phyloP scores from a whole-genome alignment of 1,140 invertebrate genomes.

The Sycophaga agraensis region DNA sequence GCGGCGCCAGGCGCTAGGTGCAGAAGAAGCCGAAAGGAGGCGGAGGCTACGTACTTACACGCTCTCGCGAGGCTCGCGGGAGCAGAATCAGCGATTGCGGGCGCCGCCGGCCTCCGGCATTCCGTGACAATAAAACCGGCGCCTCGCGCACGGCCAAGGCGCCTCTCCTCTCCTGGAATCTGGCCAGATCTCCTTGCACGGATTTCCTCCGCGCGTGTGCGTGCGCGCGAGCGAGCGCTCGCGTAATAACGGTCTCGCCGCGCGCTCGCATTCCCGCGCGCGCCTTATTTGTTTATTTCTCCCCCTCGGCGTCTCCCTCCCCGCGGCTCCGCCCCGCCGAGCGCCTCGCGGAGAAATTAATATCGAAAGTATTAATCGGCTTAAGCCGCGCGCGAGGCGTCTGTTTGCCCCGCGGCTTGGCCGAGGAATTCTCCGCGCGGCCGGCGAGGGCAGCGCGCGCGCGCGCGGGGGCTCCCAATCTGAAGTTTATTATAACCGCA shows the following conservation, averaged over 20 bases:
- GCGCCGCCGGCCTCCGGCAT: background rate
- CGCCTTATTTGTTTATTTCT: background rate
- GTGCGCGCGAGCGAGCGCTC: constrained; percentile 14
- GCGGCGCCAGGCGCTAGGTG: too few species aligned
- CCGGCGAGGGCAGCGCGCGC: too few species aligned
- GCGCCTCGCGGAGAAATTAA: background rate
- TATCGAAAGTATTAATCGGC: background rate
- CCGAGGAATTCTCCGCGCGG: too few species aligned
- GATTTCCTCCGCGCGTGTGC: background rate
- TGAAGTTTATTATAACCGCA: too few species aligned
- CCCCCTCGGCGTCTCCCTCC: background rate
- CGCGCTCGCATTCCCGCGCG: background rate
- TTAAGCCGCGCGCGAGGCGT: background rate
- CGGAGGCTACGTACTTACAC: too few species aligned
- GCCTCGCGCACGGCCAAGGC: too few species aligned
- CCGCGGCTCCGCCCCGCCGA: background rate
- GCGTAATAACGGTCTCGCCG: background rate
- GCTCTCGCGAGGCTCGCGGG: too few species aligned
- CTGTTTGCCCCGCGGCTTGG: too few species aligned
- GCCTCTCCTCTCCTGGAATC: constrained; percentile 5
- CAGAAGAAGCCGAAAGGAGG: too few species aligned
- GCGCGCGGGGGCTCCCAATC: too few species aligned
- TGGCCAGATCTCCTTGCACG: constrained; percentile 10
- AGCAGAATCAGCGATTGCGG: too few species aligned
- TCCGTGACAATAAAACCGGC: background rate